A percentile compares a stretch with the other conserved stretches of the same genome.
Evolutionary conservation across 2,888 invertebrate species (phyloP).

Genomic region (Nephrotoma appendiculata): DNA sequence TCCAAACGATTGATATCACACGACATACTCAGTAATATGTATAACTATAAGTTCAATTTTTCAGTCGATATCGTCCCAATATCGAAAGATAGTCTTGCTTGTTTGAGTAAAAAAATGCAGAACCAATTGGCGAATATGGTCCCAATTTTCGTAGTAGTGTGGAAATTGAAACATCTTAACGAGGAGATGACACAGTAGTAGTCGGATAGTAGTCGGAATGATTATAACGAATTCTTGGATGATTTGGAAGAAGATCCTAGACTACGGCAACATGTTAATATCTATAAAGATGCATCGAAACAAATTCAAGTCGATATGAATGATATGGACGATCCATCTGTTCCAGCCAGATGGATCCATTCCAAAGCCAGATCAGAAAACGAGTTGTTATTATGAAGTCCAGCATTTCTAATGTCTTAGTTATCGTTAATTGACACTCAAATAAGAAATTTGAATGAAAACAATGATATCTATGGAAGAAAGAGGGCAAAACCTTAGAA

Average conservation of each 20-base stretch:
- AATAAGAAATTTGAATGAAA: too few relatives aligned
- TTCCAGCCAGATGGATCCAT: too few relatives aligned
- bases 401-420: too few relatives aligned
- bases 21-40: slow-evolving; percentile 91
- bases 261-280: slow-evolving; percentile 82
- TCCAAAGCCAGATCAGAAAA: too few relatives aligned
- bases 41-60: slow-evolving; percentile 91
- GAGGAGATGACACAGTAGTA: slow-evolving; percentile 36
- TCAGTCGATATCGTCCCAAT: slow-evolving; percentile 92
- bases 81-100: slow-evolving; percentile 87
- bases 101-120: slow-evolving; percentile 72
- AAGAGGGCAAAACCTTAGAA: too few relatives aligned
- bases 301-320: slow-evolving; percentile 39
- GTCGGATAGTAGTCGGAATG: slow-evolving; percentile 31
- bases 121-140: slow-evolving; percentile 78
- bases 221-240: slow-evolving; percentile 90
- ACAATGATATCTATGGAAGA: too few relatives aligned
- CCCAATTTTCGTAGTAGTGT: slow-evolving; percentile 76
- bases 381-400: too few relatives aligned
- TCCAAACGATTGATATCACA: slow-evolving; percentile 95
- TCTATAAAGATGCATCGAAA: slow-evolving; percentile 52
- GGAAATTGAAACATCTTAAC: slow-evolving; percentile 84
- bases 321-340: too few relatives aligned
- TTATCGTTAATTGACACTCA: too few relatives aligned
- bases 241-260: slow-evolving; percentile 92